phyloP scores from a whole-genome alignment of 2,888 invertebrate species.

The Dasysyrphus tricinctus region DNA sequence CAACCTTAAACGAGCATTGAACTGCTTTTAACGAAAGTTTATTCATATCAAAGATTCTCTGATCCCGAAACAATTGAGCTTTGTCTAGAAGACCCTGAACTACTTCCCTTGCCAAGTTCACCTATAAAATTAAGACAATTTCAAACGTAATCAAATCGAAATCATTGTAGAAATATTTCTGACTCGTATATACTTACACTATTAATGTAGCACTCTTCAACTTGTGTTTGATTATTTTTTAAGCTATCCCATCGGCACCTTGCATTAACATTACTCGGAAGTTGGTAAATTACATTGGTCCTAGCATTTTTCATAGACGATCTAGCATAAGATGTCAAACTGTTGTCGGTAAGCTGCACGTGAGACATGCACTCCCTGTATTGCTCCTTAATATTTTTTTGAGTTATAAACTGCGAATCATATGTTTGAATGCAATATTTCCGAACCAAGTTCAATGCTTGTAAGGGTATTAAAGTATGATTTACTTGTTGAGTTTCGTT shows the following conservation, averaged over 20 bases:
- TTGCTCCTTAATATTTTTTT: background rate
- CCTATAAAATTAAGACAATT: background rate
- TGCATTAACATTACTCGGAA: background rate
- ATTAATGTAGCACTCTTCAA: background rate
- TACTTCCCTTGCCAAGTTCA: background rate
- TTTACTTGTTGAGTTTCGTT: slow-evolving; percentile 43
- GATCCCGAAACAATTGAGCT: background rate
- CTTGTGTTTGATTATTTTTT: background rate
- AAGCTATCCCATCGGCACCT: background rate
- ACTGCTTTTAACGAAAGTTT: background rate
- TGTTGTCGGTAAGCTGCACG: background rate
- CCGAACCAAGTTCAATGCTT: slow-evolving; percentile 29
- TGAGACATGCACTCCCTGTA: background rate
- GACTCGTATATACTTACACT: background rate
- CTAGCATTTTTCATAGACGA: background rate
- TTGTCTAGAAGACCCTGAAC: background rate
- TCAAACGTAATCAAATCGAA: no score
- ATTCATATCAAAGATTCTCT: background rate
- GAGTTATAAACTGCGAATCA: slow-evolving; percentile 20
- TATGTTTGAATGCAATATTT: slow-evolving; percentile 55
- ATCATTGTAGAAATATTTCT: no score
- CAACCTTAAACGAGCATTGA: background rate
- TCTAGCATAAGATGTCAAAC: background rate
- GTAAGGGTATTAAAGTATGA: slow-evolving; percentile 26
- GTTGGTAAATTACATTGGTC: background rate